Conservation (phyloP, 2,888 invertebrate species). For the Tetranychus piercei region DNA sequence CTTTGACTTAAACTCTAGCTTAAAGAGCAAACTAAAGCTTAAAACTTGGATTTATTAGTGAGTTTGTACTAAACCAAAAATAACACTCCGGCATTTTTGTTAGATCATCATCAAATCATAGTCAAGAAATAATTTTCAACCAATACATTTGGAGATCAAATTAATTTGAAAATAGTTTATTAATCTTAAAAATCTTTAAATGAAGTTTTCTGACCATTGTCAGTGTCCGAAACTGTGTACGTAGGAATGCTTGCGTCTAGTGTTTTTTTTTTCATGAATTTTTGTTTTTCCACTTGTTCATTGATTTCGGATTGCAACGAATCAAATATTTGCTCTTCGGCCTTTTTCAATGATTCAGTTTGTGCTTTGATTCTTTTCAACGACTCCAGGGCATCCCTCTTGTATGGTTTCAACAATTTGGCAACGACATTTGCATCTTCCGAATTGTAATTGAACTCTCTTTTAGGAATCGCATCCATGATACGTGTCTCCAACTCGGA, state of each 20-base stretch:
- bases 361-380: not conserved
- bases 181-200: too few species aligned
- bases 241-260: too few species aligned
- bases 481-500: not conserved
- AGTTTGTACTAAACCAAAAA: too few species aligned
- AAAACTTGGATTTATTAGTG: too few species aligned
- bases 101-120: too few species aligned
- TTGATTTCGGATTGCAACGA: not conserved
- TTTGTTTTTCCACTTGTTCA: not conserved
- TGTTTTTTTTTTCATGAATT: not conserved
- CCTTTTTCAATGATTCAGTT: not conserved
- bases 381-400: not conserved
- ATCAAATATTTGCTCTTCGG: not conserved
- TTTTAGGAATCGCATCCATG: not conserved
- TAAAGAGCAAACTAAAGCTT: too few species aligned
- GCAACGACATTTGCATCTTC: not conserved
- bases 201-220: too few species aligned
- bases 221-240: too few species aligned
- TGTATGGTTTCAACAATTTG: not conserved
- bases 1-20: too few species aligned
- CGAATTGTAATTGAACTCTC: not conserved
- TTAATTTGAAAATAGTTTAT: too few species aligned
- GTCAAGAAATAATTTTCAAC: conserved; percentile 98
- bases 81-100: conserved; percentile 99
- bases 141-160: too few species aligned